Percentiles rank a stretch among this genome's conserved stretches.
Conservation (phyloP, 1,140 invertebrate species). For the Heliconius hewitsoni region DNA sequence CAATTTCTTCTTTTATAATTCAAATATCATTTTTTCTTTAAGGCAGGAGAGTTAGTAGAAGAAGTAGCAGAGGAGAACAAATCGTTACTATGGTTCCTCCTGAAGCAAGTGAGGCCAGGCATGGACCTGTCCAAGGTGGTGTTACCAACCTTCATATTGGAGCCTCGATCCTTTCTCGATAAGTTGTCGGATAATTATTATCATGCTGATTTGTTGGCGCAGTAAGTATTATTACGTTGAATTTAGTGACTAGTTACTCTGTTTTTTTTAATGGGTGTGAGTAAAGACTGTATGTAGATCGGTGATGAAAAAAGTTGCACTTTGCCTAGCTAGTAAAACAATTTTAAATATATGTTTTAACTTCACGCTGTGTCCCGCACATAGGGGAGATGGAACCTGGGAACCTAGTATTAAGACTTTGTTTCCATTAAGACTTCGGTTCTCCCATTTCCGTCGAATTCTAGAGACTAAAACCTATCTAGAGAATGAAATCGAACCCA, state of each 20-base stretch:
- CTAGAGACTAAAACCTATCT: too few species aligned
- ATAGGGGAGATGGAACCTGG: not conserved
- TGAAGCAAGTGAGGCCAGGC: conserved; percentile 96
- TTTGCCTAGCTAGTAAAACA: too few species aligned
- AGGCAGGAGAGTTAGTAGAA: conserved; percentile 94
- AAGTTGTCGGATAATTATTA: conserved; percentile 97
- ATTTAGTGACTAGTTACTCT: too few species aligned
- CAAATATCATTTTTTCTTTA: conserved; percentile 27
- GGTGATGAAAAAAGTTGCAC: too few species aligned
- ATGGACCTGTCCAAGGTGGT: conserved; percentile 98
- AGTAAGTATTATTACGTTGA: conserved; percentile 82
- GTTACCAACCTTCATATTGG: conserved; percentile 93
- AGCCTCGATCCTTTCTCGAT: conserved; percentile 95
- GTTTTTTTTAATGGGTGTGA: too few species aligned
- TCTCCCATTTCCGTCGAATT: too few species aligned
- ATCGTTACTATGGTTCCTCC: conserved; percentile 94
- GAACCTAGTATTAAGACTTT: not conserved
- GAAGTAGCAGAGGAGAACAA: conserved; percentile 97
- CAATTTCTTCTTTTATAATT: not conserved
- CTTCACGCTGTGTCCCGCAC: not conserved
- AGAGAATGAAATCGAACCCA: too few species aligned
- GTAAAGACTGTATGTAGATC: too few species aligned
- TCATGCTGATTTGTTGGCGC: conserved; percentile 93
- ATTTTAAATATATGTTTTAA: not conserved
- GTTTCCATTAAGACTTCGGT: too few species aligned